Conservation (phyloP, 2,797 vertebrate genomes). For the Leucoraja ocellata region DNA sequence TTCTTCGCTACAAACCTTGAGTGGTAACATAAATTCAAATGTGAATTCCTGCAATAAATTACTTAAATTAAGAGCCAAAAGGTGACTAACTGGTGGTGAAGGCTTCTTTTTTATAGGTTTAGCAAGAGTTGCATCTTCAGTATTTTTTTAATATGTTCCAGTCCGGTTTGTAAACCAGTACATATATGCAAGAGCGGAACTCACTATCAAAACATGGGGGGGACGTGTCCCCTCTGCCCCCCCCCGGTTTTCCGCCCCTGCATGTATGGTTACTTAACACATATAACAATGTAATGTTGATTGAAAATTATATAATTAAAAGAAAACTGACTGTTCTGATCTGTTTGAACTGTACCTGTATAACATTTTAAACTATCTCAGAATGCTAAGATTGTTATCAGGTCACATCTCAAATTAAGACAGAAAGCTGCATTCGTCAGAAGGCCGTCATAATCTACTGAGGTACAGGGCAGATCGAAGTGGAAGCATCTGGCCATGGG, state of each 20-base stretch:
- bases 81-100: slow-evolving; percentile 1
- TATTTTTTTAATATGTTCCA: neutral
- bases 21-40: neutral
- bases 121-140: slow-evolving; percentile 6
- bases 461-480: neutral
- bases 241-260: too few species aligned
- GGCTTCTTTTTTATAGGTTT: neutral
- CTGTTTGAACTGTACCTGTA: neutral
- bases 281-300: slow-evolving; percentile 18
- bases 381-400: neutral
- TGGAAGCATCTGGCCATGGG: neutral
- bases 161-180: neutral
- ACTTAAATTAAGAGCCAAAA: neutral
- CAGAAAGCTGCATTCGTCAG: neutral
- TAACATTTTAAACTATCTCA: neutral
- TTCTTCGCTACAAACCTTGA: neutral
- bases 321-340: neutral
- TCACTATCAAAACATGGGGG: too few species aligned
- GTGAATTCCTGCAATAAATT: neutral
- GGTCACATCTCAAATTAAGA: neutral
- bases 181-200: too few species aligned
- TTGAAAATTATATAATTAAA: slow-evolving; percentile 23
- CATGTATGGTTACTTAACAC: neutral
- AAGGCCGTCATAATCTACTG: neutral
- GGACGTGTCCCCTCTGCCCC: too few species aligned